Conservation (phyloP, 2,113 vertebrate species). For the Engystomops pustulosus region DNA sequence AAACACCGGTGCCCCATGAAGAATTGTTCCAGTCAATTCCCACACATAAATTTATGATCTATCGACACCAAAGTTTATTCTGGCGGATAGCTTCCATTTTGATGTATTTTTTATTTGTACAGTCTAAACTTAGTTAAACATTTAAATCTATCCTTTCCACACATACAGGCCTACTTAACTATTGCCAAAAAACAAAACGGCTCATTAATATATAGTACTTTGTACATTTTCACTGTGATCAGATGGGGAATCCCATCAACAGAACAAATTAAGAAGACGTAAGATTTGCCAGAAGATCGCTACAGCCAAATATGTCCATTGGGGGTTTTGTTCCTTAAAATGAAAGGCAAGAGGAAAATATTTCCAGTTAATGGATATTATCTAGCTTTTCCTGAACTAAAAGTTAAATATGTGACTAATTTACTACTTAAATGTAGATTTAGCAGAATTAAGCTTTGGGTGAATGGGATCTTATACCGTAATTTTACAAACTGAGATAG, state of each 20-base stretch:
- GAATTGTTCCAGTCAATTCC: constrained; percentile 31
- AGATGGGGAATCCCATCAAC: constrained; percentile 46
- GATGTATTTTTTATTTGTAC: constrained; percentile 21
- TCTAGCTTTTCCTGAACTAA: constrained; percentile 19
- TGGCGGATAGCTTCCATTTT: constrained; percentile 12
- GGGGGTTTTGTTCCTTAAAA: constrained; percentile 36
- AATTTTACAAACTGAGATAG: background rate
- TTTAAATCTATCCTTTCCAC: constrained; percentile 52
- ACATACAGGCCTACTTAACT: constrained; percentile 22
- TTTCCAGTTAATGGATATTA: constrained; percentile 17
- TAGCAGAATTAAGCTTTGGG: background rate
- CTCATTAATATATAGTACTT: constrained; percentile 53
- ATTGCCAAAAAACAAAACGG: constrained; percentile 42
- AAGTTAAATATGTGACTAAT: constrained; percentile 20
- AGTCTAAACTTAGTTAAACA: constrained; percentile 52
- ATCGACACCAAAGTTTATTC: constrained; percentile 20
- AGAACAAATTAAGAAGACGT: constrained; percentile 40
- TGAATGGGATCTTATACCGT: background rate
- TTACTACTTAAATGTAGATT: background rate
- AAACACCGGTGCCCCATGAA: background rate
- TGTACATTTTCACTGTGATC: constrained; percentile 43
- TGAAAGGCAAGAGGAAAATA: constrained; percentile 34
- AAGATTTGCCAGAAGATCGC: constrained; percentile 39
- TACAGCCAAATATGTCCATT: constrained; percentile 39
- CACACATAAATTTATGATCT: constrained; percentile 33